These are phyloP conservation scores for Bombus pascuorum DNA, from an alignment of 1,140 invertebrate genomes.

Conservation along the genomic window DNA sequence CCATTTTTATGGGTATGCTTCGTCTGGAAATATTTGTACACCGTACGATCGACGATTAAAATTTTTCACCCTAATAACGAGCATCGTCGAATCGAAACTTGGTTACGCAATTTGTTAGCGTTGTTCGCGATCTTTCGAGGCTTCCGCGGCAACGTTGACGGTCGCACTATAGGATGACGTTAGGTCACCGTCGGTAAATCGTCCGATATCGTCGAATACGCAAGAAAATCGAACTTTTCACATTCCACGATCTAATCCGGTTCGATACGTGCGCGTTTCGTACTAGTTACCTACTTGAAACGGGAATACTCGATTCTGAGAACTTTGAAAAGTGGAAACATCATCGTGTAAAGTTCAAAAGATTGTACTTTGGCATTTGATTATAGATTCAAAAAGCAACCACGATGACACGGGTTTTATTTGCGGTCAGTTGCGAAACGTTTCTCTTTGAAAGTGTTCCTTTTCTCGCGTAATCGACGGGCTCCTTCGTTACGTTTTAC, in stretches of 20 bases:
- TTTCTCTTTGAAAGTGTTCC: background rate
- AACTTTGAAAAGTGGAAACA: background rate
- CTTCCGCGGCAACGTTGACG: background rate
- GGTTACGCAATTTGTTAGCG: background rate
- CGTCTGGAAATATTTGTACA: background rate
- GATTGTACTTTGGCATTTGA: background rate
- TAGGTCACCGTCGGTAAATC: background rate
- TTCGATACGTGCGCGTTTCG: no score
- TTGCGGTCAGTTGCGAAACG: background rate
- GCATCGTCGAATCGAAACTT: background rate
- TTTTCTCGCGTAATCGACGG: background rate
- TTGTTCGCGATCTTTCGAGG: background rate
- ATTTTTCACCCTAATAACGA: no score
- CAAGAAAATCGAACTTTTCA: background rate
- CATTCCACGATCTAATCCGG: no score
- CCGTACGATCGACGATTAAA: no score
- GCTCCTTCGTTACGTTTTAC: background rate
- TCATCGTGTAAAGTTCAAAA: background rate
- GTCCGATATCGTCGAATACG: background rate
- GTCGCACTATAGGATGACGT: background rate
- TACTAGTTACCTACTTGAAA: background rate
- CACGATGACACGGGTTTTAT: no score
- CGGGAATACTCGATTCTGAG: background rate
- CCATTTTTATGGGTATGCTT: no score
- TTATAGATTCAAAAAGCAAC: constrained; percentile 1